A percentile compares a stretch with the other conserved stretches of the same genome.
phyloP scores from a whole-genome alignment of 2,888 invertebrate species.

The Dryobotodes eremita region DNA sequence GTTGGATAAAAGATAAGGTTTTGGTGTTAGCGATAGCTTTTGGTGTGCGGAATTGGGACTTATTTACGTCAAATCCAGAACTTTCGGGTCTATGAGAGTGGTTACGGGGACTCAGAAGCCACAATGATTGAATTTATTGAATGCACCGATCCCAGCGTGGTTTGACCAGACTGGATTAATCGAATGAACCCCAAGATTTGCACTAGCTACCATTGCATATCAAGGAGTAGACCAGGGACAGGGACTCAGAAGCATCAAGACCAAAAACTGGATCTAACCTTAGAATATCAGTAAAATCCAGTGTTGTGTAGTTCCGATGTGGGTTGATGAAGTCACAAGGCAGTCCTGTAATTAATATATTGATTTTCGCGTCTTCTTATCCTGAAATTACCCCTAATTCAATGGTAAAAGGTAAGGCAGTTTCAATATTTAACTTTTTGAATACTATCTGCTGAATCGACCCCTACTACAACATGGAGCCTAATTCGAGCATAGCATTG shows the following conservation, averaged over 20 bases:
- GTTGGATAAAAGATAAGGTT: constrained; percentile 49
- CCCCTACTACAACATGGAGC: neutral
- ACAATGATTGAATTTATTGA: too few species aligned
- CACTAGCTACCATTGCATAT: too few species aligned
- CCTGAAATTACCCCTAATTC: neutral
- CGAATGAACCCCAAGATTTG: too few species aligned
- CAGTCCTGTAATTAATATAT: neutral
- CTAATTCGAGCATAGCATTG: neutral
- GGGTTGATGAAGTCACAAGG: neutral
- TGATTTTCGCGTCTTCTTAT: neutral
- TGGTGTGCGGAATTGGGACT: neutral
- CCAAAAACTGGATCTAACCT: neutral
- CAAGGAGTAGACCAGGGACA: too few species aligned
- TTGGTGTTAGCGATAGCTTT: neutral
- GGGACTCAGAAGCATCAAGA: neutral
- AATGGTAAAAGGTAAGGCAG: neutral
- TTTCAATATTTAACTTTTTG: neutral
- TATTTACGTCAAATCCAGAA: neutral
- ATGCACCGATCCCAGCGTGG: too few species aligned
- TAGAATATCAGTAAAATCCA: neutral
- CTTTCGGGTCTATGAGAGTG: neutral
- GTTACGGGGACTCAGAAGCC: neutral
- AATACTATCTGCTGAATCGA: neutral
- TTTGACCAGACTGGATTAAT: too few species aligned
- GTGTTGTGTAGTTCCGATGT: neutral